These are phyloP conservation scores for Ophion costatus DNA, from an alignment of 2,888 invertebrate species.

Conservation along the genomic window DNA sequence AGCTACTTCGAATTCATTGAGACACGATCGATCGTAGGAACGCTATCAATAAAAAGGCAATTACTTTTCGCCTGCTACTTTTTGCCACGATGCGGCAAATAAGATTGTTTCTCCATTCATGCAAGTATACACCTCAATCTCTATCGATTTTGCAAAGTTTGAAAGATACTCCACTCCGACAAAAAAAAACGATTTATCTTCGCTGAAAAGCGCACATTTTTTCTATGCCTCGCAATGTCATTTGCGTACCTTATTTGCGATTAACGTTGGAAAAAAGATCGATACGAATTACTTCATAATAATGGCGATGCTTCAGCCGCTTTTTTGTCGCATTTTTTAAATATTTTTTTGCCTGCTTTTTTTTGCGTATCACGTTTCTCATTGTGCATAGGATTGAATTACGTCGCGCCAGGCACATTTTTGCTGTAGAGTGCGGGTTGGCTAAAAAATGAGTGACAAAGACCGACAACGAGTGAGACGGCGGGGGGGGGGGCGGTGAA, in stretches of 20 bases:
- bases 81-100: background rate
- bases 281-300: background rate
- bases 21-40: background rate
- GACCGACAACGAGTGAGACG: background rate
- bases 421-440: slow-evolving; percentile 6
- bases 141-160: background rate
- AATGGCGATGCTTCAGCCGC: background rate
- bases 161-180: background rate
- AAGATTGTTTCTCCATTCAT: background rate
- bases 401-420: background rate
- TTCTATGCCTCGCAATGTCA: background rate
- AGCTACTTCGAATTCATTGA: background rate
- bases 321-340: background rate
- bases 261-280: background rate
- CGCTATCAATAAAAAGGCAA: background rate
- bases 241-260: background rate
- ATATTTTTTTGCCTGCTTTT: background rate
- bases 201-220: background rate
- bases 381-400: background rate
- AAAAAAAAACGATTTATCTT: background rate
- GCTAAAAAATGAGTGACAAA: background rate
- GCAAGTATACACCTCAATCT: background rate
- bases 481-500: background rate
- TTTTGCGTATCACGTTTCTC: background rate
- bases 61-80: background rate